These are phyloP conservation scores for Spisula subtruncata DNA, from an alignment of 2,888 invertebrate genomes.

Conservation along the genomic window DNA sequence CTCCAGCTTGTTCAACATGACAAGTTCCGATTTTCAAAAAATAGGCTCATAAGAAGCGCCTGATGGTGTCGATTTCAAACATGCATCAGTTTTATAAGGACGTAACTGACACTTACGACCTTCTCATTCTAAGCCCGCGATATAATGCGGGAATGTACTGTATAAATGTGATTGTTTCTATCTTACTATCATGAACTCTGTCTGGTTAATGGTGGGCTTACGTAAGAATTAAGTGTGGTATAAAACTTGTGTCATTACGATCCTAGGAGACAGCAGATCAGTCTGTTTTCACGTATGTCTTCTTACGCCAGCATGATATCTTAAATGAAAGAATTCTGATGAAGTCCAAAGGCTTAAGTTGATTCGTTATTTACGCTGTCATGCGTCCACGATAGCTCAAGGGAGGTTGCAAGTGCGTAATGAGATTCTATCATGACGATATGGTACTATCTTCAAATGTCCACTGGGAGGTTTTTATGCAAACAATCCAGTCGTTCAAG, in stretches of 20 bases:
- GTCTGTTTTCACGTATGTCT: neutral
- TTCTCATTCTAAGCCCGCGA: no score
- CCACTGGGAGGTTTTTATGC: neutral
- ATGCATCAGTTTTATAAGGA: no score
- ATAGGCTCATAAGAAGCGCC: no score
- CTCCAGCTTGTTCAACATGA: no score
- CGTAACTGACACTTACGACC: no score
- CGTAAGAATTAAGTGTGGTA: neutral
- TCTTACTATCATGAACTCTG: neutral
- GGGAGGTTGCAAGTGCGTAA: slow-evolving; percentile 3
- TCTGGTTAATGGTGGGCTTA: neutral
- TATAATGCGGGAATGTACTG: neutral
- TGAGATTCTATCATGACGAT: neutral
- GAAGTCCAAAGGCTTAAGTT: slow-evolving; percentile 14
- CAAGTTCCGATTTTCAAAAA: no score
- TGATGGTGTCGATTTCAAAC: no score
- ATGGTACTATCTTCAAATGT: neutral
- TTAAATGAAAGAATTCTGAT: slow-evolving; percentile 3
- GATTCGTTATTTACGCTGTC: neutral
- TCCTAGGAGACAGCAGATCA: neutral
- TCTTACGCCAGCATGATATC: neutral
- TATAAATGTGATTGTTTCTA: neutral
- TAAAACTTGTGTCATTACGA: neutral
- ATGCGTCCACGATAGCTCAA: neutral
- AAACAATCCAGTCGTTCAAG: neutral